Base-by-base conservation (phyloP, 2,113 vertebrate genomes). In the Calonectris borealis region DNA sequence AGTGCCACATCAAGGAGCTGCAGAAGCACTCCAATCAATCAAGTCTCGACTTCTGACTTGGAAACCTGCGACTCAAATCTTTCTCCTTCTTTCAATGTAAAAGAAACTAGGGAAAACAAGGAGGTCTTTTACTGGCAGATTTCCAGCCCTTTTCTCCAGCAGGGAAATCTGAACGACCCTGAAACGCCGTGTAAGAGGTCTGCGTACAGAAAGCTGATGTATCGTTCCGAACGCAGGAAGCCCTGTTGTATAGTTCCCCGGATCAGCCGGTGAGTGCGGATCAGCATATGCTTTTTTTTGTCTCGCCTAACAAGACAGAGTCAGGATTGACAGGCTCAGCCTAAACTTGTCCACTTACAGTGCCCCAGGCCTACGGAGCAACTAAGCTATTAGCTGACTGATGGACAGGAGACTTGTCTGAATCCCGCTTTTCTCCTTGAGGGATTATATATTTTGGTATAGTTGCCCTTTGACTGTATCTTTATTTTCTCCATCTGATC, bases 191-290 rank as follows among this genome's bases (percentile, higher is more conserved):
- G 14, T 10, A 38, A 86, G 34, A 52, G 12, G 6, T 82, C 3
- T 86, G 55, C 27, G 10, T 8, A 21, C 5, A 36, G 42, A 27
- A 70, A 79, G 57, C 10, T 81, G 72, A 13, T 32, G 0, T 6
- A 9, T 3, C 57, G 21, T 17, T 49, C 38, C 26, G 7, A 4
- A 29, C 3, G 17, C 4, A 32, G 22, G 19, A 82, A 92, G 18
- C 6, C 31, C 49, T 57, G 3, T 7, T 54, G 5, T 5, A 32
- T 9, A 7, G 4, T 29, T 80, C 29, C 58, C 2, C 0, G 40
- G 36, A 58, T 46, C 34, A n/a, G 0, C 1, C 17, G 18, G 5
- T 83, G 64, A 32, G 40, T 65, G 27, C 46, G 25, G 20, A 73
- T 60, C 38, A 73, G 22, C 5, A 7, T 2, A 15, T 26, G 5